Evolutionary conservation across 2,113 vertebrate species (phyloP), one percentile per base, ranked within the genome.

Genomic region (Marcusenius ussheri): DNA sequence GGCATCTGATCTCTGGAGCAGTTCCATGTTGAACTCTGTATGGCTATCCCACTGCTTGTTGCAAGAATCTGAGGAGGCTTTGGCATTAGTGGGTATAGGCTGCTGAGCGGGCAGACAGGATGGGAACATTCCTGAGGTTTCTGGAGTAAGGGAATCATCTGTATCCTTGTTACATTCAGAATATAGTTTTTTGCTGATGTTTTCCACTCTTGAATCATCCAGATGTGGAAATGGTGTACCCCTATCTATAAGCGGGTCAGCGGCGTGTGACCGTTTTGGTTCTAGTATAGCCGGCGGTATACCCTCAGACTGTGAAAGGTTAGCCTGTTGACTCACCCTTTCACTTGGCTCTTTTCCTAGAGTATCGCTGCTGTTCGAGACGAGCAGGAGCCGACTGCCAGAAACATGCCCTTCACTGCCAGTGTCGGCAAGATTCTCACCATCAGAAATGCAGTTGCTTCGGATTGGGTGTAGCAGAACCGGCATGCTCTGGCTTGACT

Each of bases 351-450:
- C 96, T 6, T 74, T 91, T 91, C 88, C 49, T 83, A 89, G 89
- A 90, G 91, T 62, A 58, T 96, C 96, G 93, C 92, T 96, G 92
- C 42, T 95, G 91, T 88, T 91, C 3, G 90, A 92, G 91, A 83
- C 62, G 5, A 94, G 95, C 77, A 93, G 92, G 53, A 93, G 92
- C 88, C 93, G 94, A 88, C 92, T 91, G 91, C 91, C 93, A 58
- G 95, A 90, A 53, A 85, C 0, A 91, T 93, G 94, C 88, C 90
- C 95, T 77, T 97, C 97, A 80, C 90, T 85, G 90, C 92, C 94
- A 0, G 83, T 45, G 80, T 91, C 89, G 2, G 90, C 74, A 92
- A 0, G 51, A 90, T 91, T 62, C 74, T 98, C 97, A 19, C 92
- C 46, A 89, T 94, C 96, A 88, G 96, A 94, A 93, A 94, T 96